phyloP scores from a whole-genome alignment of 2,113 vertebrate species.

The Odocoileus hemionus region DNA sequence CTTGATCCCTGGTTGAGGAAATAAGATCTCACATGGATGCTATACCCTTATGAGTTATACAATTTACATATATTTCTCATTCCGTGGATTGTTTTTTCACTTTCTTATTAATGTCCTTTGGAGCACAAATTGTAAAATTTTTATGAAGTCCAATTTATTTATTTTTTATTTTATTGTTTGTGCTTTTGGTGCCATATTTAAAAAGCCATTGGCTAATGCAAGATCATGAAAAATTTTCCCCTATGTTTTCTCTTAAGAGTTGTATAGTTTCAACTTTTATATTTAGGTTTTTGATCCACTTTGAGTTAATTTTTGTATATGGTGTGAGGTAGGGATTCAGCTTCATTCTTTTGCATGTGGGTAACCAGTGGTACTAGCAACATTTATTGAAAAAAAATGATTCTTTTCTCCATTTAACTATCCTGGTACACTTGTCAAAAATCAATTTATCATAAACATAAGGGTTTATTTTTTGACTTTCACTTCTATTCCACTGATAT shows the following conservation, averaged over 20 bases:
- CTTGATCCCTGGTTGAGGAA: not conserved
- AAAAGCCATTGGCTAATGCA: not conserved
- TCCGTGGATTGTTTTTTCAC: not conserved
- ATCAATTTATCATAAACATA: not conserved
- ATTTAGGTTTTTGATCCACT: not conserved
- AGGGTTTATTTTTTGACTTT: not conserved
- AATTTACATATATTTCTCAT: not conserved
- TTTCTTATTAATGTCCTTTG: not conserved
- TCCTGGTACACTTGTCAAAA: not conserved
- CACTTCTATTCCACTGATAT: not conserved
- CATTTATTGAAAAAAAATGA: not conserved
- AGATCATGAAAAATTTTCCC: not conserved
- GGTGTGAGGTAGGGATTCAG: not conserved
- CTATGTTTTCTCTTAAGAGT: not conserved
- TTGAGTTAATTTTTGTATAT: not conserved
- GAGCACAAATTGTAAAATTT: not conserved
- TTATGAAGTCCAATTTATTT: not conserved
- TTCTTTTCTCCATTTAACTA: not conserved
- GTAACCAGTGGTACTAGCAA: not conserved
- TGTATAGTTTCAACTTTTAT: not conserved
- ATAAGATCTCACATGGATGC: not conserved
- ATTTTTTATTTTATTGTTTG: not conserved
- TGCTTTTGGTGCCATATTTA: not conserved
- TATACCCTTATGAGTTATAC: not conserved
- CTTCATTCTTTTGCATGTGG: not conserved